Evolutionary conservation across 2,797 vertebrate genomes (phyloP), one percentile per base, ranked within the genome.

Genomic region (Leucoraja ocellata): DNA sequence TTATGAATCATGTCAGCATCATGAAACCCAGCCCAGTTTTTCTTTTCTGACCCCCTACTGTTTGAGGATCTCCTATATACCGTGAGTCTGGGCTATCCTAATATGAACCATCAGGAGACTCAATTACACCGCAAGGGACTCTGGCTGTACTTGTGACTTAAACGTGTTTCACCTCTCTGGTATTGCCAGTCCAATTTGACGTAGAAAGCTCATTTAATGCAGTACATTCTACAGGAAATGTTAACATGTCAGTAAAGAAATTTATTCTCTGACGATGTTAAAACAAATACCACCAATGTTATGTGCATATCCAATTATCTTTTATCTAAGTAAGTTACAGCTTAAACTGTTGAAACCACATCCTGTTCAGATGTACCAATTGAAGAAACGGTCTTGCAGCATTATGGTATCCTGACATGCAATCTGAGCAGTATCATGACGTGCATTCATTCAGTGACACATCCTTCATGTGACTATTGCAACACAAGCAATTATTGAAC

Each of bases 341-440:
- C 46, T 54, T 54, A 8, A 83, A 54, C 36, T 54, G 77, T 78
- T 79, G 10, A 88, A 88, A 88, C 84, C 84, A 88, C 84, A 88
- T 88, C 84, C 84, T 88, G 61, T 68, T 65, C n/a, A 21, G n/a
- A 68, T 68, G 16, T 88, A 28, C n/a, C 32, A 21, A 68, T 21
- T 88, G 32, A 68, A 68, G n/a, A 88, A 84, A 68, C 36, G 16
- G n/a, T 16, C 25, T 81, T 81, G 36, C 18, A 80, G n/a, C 4
- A 80, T 46, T 23, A 58, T 63, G 6, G n/a, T 68, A 32, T 86
- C 61, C 28, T 86, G 54, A 63, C 61, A 6, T 65, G 21, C 61
- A 68, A 0, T 11, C n/a, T 65, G 7, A 9, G 84, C 32, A 63
- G 61, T 36, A 36, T 88, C n/a, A 88, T 88, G 84, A 68, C 84